phyloP scores from a whole-genome alignment of 2,113 vertebrate genomes.

The Raja brachyura region DNA sequence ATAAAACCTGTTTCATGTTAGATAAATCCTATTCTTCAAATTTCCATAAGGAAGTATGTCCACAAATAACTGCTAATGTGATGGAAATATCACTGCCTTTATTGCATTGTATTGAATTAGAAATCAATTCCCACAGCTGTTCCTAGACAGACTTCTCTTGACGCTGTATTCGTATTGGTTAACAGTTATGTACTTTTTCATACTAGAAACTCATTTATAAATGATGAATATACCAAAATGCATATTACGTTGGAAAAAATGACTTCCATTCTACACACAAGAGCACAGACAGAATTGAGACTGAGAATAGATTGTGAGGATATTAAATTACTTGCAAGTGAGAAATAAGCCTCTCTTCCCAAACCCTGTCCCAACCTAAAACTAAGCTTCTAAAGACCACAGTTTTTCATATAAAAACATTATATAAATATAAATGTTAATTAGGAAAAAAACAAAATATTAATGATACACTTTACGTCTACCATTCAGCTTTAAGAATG shows the following conservation, averaged over 20 bases:
- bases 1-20: not conserved
- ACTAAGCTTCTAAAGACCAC: not conserved
- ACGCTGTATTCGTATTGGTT: not conserved
- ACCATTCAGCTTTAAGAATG: not conserved
- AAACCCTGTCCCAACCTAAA: not conserved
- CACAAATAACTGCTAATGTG: not conserved
- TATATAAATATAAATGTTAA: not conserved
- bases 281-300: not conserved
- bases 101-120: not conserved
- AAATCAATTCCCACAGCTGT: not conserved
- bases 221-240: not conserved
- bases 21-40: not conserved
- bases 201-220: not conserved
- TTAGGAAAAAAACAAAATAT: not conserved
- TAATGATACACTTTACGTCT: not conserved
- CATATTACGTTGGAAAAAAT: not conserved
- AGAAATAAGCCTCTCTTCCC: not conserved
- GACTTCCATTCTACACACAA: not conserved
- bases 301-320: slow-evolving; percentile 1
- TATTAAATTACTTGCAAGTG: not conserved
- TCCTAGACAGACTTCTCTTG: not conserved
- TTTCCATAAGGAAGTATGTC: not conserved
- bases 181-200: not conserved
- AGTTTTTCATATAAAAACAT: not conserved
- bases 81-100: not conserved